A percentile compares a stretch with the other conserved stretches of the same genome.
Evolutionary conservation across 2,888 invertebrate genomes (phyloP).

Genomic region (Cyclophora punctaria): DNA sequence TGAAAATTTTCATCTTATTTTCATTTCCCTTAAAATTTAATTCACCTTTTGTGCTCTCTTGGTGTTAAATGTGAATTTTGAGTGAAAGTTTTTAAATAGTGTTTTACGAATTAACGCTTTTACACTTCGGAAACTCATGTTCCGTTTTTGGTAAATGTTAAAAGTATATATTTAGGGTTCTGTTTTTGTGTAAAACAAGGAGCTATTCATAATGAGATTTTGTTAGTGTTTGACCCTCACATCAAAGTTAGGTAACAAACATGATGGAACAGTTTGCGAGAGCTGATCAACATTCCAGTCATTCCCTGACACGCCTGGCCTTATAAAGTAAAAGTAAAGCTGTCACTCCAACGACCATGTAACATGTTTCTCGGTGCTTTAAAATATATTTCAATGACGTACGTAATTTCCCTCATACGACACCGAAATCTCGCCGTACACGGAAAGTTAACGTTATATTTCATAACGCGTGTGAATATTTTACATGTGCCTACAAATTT

Average conservation of each 20-base stretch:
- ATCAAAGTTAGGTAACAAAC: not conserved
- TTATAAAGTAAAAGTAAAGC: slow-evolving; percentile 37
- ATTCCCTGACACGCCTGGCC: slow-evolving; percentile 14
- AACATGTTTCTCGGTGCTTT: slow-evolving; percentile 39
- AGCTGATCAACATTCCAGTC: slow-evolving; percentile 2
- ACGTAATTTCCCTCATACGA: slow-evolving; percentile 37
- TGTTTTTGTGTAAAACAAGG: too few species aligned
- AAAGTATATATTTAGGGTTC: too few species aligned
- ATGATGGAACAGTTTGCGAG: not conserved
- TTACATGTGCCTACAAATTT: slow-evolving; percentile 7
- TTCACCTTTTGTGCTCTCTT: slow-evolving; percentile 13
- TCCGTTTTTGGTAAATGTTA: too few species aligned
- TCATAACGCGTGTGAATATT: slow-evolving; percentile 23
- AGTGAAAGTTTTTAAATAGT: too few species aligned
- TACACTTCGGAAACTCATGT: too few species aligned
- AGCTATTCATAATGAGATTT: too few species aligned
- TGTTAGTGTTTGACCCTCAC: not conserved
- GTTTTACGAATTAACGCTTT: too few species aligned
- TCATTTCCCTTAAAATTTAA: slow-evolving; percentile 26
- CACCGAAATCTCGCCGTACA: slow-evolving; percentile 22
- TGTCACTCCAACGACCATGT: slow-evolving; percentile 40
- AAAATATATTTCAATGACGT: slow-evolving; percentile 42
- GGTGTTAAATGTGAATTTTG: too few species aligned
- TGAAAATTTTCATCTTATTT: slow-evolving; percentile 37
- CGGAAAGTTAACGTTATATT: slow-evolving; percentile 27